Evolutionary conservation across 2,888 invertebrate species (phyloP).

Genomic region (Cryptosula pallasiana): DNA sequence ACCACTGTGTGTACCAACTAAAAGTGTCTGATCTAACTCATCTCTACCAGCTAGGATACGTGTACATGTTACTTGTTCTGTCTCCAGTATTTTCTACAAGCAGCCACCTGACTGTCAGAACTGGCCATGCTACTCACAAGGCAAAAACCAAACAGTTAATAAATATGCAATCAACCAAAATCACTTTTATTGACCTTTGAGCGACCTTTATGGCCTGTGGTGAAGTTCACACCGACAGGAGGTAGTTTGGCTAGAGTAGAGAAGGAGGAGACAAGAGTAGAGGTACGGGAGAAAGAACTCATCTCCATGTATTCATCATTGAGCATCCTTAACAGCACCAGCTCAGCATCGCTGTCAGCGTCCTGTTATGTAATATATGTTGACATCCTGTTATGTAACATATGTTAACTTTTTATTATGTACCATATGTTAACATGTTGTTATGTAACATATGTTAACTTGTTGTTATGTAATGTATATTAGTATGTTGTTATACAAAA

Average conservation of each 20-base stretch:
- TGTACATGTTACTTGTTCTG: not conserved
- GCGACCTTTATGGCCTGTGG: conserved; percentile 29
- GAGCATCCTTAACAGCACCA: conserved; percentile 41
- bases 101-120: no score
- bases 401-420: no score
- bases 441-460: no score
- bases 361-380: no score
- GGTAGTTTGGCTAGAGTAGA: conserved; percentile 27
- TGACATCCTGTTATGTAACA: no score
- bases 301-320: conserved; percentile 37
- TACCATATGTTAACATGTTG: no score
- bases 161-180: no score
- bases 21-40: not conserved
- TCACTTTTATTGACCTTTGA: not conserved
- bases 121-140: no score
- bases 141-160: no score
- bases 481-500: no score
- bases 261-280: conserved; percentile 25
- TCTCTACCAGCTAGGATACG: not conserved
- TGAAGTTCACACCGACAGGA: conserved; percentile 26
- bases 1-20: conserved; percentile 16
- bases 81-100: conserved; percentile 18
- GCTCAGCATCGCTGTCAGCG: conserved; percentile 39
- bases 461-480: no score
- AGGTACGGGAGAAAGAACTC: conserved; percentile 30